Conservation (phyloP, 2,113 vertebrate species). For the Leuciscus idus region DNA sequence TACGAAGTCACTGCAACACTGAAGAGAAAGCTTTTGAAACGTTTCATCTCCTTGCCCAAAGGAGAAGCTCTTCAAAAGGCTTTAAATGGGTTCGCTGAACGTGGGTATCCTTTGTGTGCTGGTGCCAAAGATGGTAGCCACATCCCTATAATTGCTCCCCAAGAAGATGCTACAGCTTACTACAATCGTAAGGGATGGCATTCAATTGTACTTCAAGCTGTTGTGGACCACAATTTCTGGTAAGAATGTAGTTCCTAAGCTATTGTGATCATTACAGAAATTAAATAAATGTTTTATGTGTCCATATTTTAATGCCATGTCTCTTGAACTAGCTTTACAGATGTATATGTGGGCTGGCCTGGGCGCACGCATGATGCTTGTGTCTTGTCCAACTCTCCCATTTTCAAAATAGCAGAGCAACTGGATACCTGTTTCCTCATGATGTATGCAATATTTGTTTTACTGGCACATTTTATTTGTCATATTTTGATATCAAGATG, state of each 20-base stretch:
- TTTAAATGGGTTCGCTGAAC: conserved; percentile 51
- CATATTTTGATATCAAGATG: not conserved
- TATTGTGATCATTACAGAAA: not conserved
- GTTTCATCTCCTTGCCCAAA: conserved; percentile 51
- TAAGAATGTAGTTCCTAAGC: conserved; percentile 4
- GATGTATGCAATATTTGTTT: not conserved
- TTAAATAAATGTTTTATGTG: not conserved
- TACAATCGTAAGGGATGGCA: conserved; percentile 59
- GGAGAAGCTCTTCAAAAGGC: conserved; percentile 51
- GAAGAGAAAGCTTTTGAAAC: conserved; percentile 4
- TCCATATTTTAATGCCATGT: not conserved
- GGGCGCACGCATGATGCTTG: not conserved
- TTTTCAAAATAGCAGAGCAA: not conserved
- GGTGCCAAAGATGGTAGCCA: conserved; percentile 58
- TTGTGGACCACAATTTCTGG: conserved; percentile 60
- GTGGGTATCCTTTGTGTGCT: conserved; percentile 60
- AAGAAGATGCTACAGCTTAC: conserved; percentile 56
- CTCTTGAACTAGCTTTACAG: not conserved
- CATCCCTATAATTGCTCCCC: conserved; percentile 54
- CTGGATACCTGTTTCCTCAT: not conserved
- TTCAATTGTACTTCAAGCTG: conserved; percentile 62
- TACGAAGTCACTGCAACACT: not conserved
- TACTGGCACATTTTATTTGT: not conserved
- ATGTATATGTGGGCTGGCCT: not conserved
- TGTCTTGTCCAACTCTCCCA: not conserved